Conservation (phyloP, 1,140 invertebrate species). For the Drosophila ambigua region DNA sequence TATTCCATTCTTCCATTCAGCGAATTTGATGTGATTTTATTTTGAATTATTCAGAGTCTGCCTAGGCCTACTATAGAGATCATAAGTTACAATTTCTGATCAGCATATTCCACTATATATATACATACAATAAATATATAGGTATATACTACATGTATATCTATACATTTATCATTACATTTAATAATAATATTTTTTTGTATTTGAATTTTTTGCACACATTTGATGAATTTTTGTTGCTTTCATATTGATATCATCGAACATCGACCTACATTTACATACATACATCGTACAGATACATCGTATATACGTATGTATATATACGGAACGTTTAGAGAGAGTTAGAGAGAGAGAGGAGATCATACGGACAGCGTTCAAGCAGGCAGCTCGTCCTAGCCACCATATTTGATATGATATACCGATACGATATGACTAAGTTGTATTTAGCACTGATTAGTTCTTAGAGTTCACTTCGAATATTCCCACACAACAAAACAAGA, state of each 20-base stretch:
- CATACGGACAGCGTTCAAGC: constrained; percentile 45
- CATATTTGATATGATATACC: constrained; percentile 38
- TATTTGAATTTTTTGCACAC: constrained; percentile 49
- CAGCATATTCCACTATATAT: constrained; percentile 39
- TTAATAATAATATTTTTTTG: constrained; percentile 37
- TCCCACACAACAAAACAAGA: constrained; percentile 35
- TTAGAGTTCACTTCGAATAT: constrained; percentile 53
- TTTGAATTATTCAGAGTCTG: constrained; percentile 38
- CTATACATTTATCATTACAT: constrained; percentile 38
- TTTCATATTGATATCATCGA: constrained; percentile 81
- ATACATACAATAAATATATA: constrained; percentile 10
- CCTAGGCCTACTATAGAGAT: constrained; percentile 13
- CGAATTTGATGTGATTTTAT: constrained; percentile 55
- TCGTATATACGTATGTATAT: constrained; percentile 20
- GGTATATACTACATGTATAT: neutral
- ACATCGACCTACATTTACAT: constrained; percentile 49
- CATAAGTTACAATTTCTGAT: constrained; percentile 21
- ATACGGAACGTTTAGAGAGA: constrained; percentile 11
- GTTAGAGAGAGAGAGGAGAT: constrained; percentile 9
- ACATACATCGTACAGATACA: constrained; percentile 35
- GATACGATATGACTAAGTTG: constrained; percentile 64
- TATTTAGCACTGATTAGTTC: constrained; percentile 80
- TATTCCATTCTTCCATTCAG: constrained; percentile 46
- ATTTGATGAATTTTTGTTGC: constrained; percentile 65
- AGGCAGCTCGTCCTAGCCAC: constrained; percentile 38